A percentile compares a stretch with the other conserved stretches of the same genome.
phyloP scores from a whole-genome alignment of 2,888 invertebrate species.

The Thelaira solivaga region DNA sequence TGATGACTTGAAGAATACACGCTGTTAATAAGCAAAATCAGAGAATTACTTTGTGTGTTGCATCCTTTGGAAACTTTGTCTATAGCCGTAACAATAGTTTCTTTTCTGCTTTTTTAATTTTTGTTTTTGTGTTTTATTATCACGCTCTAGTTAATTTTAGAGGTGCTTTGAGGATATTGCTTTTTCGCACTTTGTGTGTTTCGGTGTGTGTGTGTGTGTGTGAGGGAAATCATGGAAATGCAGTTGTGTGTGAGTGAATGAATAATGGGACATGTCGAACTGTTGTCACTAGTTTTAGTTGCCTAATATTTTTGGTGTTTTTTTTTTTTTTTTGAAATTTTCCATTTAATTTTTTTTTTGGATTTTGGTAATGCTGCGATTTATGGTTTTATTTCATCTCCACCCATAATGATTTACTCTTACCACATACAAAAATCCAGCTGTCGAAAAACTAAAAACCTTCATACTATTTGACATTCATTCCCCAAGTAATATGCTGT shows the following conservation, averaged over 20 bases:
- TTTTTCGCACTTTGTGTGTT: constrained; percentile 38
- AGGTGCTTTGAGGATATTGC: constrained; percentile 60
- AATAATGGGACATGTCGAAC: constrained; percentile 30
- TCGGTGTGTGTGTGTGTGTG: constrained; percentile 24
- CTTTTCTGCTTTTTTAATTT: too few relatives aligned
- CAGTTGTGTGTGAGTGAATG: constrained; percentile 19
- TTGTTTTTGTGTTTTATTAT: constrained; percentile 13
- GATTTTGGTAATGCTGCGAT: constrained; percentile 1
- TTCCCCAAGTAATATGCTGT: constrained; percentile 33
- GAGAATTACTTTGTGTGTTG: too few relatives aligned
- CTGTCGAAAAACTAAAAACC: constrained; percentile 38
- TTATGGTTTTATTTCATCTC: constrained; percentile 17
- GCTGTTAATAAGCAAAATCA: too few relatives aligned
- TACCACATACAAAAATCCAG: constrained; percentile 17
- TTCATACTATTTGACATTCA: constrained; percentile 44
- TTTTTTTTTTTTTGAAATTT: background rate
- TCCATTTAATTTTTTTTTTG: constrained; percentile 1
- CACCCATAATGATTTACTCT: background rate
- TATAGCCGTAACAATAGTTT: too few relatives aligned
- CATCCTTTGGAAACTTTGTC: too few relatives aligned
- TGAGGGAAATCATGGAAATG: background rate
- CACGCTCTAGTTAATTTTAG: constrained; percentile 43
- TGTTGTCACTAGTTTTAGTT: constrained; percentile 14
- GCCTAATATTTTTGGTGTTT: background rate
- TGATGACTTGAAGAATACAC: too few relatives aligned